Conservation (phyloP, 2,888 invertebrate species). For the Physocephala rufipes region DNA sequence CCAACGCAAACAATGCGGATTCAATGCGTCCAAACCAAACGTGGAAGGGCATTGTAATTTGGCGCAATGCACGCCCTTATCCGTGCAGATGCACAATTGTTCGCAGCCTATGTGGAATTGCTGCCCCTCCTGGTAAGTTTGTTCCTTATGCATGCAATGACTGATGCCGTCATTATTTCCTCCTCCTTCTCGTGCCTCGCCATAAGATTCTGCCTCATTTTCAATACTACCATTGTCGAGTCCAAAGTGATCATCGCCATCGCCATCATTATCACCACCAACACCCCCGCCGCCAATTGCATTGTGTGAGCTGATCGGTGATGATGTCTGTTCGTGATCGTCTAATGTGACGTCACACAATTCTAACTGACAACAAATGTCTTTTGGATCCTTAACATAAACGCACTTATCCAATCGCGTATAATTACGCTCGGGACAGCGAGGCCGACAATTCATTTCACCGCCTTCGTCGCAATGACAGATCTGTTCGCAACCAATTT, state of each 20-base stretch:
- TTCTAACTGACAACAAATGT: slow-evolving; percentile 85
- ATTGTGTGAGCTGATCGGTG: slow-evolving; percentile 51
- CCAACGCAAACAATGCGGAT: slow-evolving; percentile 87
- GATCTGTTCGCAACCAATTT: slow-evolving; percentile 81
- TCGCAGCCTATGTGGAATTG: slow-evolving; percentile 86
- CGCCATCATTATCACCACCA: slow-evolving; percentile 42
- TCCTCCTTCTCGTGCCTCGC: slow-evolving; percentile 58
- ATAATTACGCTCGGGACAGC: slow-evolving; percentile 71
- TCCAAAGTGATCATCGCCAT: slow-evolving; percentile 39
- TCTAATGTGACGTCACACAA: slow-evolving; percentile 86
- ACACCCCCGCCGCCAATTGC: slow-evolving; percentile 50
- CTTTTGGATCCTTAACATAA: slow-evolving; percentile 81
- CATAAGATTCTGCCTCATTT: slow-evolving; percentile 42
- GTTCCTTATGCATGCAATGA: slow-evolving; percentile 58
- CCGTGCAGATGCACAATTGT: slow-evolving; percentile 79
- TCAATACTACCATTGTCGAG: slow-evolving; percentile 43
- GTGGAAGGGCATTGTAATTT: slow-evolving; percentile 84
- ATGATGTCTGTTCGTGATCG: slow-evolving; percentile 72
- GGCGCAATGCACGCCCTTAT: slow-evolving; percentile 77
- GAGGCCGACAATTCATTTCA: slow-evolving; percentile 76
- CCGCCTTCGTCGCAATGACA: slow-evolving; percentile 82
- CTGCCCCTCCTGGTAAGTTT: slow-evolving; percentile 68
- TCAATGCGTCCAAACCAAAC: slow-evolving; percentile 84
- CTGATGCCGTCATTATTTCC: slow-evolving; percentile 46
- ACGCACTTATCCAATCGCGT: slow-evolving; percentile 79